Evolutionary conservation across 2,113 vertebrate species (phyloP).

Genomic region (Mus musculus): GRCm39 chr5:144491001-144491500

Average conservation of each 20-base stretch:
- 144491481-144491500: constrained; percentile 53
- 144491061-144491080: background rate
- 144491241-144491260: background rate
- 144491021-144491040: background rate
- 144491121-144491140: background rate
- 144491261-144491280: background rate
- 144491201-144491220: background rate
- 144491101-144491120: background rate
- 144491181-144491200: background rate
- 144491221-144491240: background rate
- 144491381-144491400: background rate
- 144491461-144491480: constrained; percentile 13
- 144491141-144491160: background rate
- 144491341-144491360: background rate
- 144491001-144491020: background rate
- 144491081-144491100: background rate
- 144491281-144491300: background rate
- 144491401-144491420: background rate
- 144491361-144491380: background rate
- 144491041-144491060: rapidly evolving
- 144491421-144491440: background rate
- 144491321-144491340: background rate
- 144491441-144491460: constrained; percentile 34
- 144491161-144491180: background rate
- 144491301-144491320: background rate